Evolutionary conservation across 2,797 vertebrate genomes (phyloP).

Genomic region (Clarias fuscus): DNA sequence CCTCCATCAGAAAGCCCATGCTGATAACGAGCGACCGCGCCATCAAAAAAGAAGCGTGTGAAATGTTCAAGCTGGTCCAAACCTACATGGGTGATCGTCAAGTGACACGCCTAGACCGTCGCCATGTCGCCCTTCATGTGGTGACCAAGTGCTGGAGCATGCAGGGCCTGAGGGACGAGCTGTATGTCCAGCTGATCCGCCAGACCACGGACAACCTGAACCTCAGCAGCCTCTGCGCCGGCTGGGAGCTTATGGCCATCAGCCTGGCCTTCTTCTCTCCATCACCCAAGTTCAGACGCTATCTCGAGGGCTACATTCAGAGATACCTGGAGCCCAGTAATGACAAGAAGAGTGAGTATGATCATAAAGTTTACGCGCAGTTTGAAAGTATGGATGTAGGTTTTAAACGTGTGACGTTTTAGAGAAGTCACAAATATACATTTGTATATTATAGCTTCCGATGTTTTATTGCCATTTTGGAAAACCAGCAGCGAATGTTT

Average conservation of each 20-base stretch:
- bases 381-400: neutral
- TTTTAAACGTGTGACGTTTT: neutral
- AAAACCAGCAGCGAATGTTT: conserved; percentile 46
- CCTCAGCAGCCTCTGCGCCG: conserved; percentile 71
- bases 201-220: conserved; percentile 78
- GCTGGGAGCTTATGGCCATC: conserved; percentile 83
- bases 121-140: conserved; percentile 68
- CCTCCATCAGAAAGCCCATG: conserved; percentile 82
- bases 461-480: conserved; percentile 17
- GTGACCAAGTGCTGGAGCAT: conserved; percentile 79
- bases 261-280: conserved; percentile 81
- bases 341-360: conserved; percentile 78
- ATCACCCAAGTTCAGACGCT: conserved; percentile 79
- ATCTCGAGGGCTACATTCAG: conserved; percentile 82
- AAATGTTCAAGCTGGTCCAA: conserved; percentile 82
- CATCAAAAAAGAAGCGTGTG: conserved; percentile 79
- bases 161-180: conserved; percentile 78
- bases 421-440: neutral
- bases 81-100: conserved; percentile 80
- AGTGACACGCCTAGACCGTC: conserved; percentile 71
- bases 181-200: conserved; percentile 78
- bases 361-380: neutral
- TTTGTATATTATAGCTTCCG: conserved; percentile 14
- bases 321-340: conserved; percentile 73
- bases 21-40: conserved; percentile 75